Conservation (phyloP, 2,113 vertebrate species). For the Oreochromis niloticus region DNA sequence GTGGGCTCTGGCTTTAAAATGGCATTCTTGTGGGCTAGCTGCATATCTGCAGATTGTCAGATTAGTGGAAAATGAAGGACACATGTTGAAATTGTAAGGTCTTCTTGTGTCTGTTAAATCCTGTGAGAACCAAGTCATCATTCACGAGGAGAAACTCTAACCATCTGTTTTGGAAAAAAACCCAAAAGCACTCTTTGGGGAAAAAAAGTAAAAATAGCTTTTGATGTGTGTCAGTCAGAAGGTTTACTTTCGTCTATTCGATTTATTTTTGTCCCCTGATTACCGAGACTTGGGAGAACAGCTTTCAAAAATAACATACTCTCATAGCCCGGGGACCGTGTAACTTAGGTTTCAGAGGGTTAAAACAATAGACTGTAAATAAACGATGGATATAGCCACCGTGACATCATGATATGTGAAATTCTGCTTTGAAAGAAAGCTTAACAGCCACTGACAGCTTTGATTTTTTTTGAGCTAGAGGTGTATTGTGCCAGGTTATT, state of each 20-base stretch:
- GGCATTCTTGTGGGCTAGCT: background rate
- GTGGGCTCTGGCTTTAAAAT: conserved; percentile 13
- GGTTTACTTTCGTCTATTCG: background rate
- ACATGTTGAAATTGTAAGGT: background rate
- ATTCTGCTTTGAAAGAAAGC: background rate
- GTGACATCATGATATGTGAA: background rate
- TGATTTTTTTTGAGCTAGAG: background rate
- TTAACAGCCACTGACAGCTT: background rate
- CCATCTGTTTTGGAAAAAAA: fast-evolving
- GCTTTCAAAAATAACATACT: background rate
- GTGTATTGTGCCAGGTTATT: background rate
- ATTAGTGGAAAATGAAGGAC: background rate
- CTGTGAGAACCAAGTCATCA: background rate
- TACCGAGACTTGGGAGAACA: background rate
- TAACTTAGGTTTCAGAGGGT: background rate
- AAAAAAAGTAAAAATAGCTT: background rate
- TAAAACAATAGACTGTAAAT: background rate
- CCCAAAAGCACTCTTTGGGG: background rate
- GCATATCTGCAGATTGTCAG: background rate
- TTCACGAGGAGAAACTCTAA: background rate
- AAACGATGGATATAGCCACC: background rate
- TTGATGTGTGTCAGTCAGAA: background rate
- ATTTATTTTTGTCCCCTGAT: background rate
- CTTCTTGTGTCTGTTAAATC: background rate
- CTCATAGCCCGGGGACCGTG: background rate